Evolutionary conservation across 2,113 vertebrate species (phyloP).

Genomic region (Gambusia holbrooki): DNA sequence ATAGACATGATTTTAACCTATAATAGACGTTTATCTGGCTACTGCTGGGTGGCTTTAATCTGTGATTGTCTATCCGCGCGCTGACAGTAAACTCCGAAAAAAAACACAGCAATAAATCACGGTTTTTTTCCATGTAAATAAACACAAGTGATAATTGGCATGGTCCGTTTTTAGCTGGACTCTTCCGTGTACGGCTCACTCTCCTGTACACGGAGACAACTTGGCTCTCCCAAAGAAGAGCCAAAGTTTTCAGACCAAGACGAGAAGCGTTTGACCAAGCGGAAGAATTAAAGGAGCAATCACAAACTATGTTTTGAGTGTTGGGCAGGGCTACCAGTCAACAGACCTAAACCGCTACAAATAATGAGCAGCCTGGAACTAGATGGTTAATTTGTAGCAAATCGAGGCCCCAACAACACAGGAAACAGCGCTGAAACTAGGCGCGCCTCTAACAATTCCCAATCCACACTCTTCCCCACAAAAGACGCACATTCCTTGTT

Average conservation of each 20-base stretch:
- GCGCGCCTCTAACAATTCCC: slow-evolving; percentile 79
- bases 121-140: neutral
- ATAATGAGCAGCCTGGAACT: no score
- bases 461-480: slow-evolving; percentile 62
- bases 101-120: neutral
- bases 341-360: no score
- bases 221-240: neutral
- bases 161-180: no score
- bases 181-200: no score
- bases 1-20: no score
- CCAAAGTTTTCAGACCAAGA: neutral
- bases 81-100: neutral
- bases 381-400: no score
- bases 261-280: slow-evolving; percentile 5
- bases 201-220: no score
- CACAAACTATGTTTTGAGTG: no score
- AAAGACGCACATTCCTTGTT: slow-evolving; percentile 59
- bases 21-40: no score
- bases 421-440: slow-evolving; percentile 75
- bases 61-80: no score
- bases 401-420: slow-evolving; percentile 68
- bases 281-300: neutral
- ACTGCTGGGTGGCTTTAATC: no score
- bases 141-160: neutral
- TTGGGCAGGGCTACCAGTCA: neutral